phyloP scores from a whole-genome alignment of 2,888 invertebrate genomes.

The Hedychridium roseum region DNA sequence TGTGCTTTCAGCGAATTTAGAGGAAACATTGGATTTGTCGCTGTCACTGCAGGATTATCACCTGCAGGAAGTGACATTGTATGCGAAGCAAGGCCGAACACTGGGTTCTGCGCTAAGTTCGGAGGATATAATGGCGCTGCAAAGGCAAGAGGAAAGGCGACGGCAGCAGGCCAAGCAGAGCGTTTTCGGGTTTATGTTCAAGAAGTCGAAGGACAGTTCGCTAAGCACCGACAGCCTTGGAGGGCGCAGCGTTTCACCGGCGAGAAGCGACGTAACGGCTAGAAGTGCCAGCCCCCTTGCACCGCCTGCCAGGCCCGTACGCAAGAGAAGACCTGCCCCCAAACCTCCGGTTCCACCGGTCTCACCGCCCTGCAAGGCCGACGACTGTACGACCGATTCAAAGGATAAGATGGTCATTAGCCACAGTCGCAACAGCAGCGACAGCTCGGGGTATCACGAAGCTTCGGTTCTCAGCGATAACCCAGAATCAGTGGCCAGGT shows the following conservation, averaged over 20 bases:
- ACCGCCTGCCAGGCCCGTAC: slow-evolving; percentile 66
- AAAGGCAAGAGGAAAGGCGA: slow-evolving; percentile 68
- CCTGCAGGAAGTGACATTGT: slow-evolving; percentile 72
- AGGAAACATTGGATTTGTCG: slow-evolving; percentile 69
- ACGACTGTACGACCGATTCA: slow-evolving; percentile 13
- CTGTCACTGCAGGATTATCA: slow-evolving; percentile 71
- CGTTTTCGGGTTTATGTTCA: slow-evolving; percentile 67
- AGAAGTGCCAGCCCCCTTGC: slow-evolving; percentile 55
- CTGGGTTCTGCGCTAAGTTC: slow-evolving; percentile 64
- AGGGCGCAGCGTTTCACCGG: slow-evolving; percentile 67
- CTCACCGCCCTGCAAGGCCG: slow-evolving; percentile 8
- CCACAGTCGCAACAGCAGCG: slow-evolving; percentile 77
- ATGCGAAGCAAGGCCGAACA: slow-evolving; percentile 62
- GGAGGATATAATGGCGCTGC: slow-evolving; percentile 69
- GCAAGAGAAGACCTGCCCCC: slow-evolving; percentile 69
- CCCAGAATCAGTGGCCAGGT: slow-evolving; percentile 60
- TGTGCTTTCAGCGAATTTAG: slow-evolving; percentile 65
- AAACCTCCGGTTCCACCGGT: slow-evolving; percentile 64
- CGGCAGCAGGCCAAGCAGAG: slow-evolving; percentile 64
- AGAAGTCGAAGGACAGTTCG: slow-evolving; percentile 63
- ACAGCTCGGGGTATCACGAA: slow-evolving; percentile 78
- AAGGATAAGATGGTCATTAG: slow-evolving; percentile 67
- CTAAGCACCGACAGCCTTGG: slow-evolving; percentile 66
- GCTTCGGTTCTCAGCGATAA: slow-evolving; percentile 73
- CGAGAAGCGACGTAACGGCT: slow-evolving; percentile 69